Evolutionary conservation across 2,113 vertebrate species (phyloP).

Genomic region (Gymnobelideus leadbeateri): DNA sequence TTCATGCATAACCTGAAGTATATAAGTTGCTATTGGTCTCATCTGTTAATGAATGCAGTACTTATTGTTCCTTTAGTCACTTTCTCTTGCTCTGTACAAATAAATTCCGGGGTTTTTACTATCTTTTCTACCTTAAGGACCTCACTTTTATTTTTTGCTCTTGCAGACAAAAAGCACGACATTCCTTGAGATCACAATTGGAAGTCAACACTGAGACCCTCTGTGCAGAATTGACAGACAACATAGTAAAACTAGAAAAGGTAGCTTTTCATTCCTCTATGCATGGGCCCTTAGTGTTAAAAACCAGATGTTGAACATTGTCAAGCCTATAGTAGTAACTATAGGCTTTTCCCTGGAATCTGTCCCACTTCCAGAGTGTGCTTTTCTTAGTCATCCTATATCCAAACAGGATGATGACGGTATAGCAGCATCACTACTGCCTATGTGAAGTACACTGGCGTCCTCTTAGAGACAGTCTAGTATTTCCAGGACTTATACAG

Average conservation of each 20-base stretch:
- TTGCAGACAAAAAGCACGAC: conserved; percentile 78
- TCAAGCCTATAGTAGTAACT: neutral
- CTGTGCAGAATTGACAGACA: conserved; percentile 90
- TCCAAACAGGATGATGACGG: neutral
- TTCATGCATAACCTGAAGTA: conserved; percentile 21
- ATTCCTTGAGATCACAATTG: conserved; percentile 78
- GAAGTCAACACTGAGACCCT: conserved; percentile 86
- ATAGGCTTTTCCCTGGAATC: neutral
- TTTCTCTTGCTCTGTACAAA: neutral
- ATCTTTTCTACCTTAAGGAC: neutral
- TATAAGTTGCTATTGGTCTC: neutral
- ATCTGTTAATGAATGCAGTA: conserved; percentile 37
- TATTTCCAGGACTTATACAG: neutral
- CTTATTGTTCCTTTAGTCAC: neutral
- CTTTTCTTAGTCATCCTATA: neutral
- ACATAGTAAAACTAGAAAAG: conserved; percentile 95
- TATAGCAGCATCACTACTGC: neutral
- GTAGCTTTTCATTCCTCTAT: conserved; percentile 77
- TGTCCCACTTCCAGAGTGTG: neutral
- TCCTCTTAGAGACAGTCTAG: neutral
- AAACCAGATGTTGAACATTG: neutral
- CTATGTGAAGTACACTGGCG: neutral
- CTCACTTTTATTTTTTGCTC: conserved; percentile 64
- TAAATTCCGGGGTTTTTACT: conserved; percentile 27
- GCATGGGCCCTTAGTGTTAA: neutral